Conservation (phyloP, 2,113 vertebrate genomes). For the Orthonyx spaldingii region DNA sequence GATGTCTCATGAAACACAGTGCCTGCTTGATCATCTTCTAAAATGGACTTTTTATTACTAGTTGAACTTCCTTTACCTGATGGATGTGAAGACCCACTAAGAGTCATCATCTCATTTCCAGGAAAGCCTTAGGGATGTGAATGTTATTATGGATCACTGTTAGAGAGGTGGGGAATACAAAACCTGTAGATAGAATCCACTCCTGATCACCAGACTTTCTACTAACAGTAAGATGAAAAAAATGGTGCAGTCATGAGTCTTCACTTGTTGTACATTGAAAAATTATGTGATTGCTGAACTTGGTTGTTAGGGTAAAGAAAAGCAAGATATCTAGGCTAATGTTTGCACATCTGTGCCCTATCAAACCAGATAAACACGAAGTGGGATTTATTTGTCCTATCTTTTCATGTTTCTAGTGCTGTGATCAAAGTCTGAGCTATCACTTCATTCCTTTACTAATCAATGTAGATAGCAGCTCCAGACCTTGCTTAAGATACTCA, state of each 20-base stretch:
- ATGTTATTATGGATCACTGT: neutral
- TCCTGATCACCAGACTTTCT: neutral
- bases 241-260: neutral
- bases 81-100: neutral
- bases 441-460: neutral
- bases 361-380: neutral
- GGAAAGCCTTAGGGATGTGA: neutral
- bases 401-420: neutral
- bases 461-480: neutral
- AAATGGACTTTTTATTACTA: neutral
- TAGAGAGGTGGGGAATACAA: neutral
- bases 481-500: neutral
- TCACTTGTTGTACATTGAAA: neutral
- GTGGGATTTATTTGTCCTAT: neutral
- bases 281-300: neutral
- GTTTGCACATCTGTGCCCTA: neutral
- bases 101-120: neutral
- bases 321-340: neutral
- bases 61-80: slow-evolving; percentile 5
- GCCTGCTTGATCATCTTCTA: neutral
- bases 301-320: neutral
- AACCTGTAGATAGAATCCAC: neutral
- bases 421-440: neutral
- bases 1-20: neutral
- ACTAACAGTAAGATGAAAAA: neutral